Conservation (phyloP, 2,113 vertebrate species). For the Saiga tatarica region DNA sequence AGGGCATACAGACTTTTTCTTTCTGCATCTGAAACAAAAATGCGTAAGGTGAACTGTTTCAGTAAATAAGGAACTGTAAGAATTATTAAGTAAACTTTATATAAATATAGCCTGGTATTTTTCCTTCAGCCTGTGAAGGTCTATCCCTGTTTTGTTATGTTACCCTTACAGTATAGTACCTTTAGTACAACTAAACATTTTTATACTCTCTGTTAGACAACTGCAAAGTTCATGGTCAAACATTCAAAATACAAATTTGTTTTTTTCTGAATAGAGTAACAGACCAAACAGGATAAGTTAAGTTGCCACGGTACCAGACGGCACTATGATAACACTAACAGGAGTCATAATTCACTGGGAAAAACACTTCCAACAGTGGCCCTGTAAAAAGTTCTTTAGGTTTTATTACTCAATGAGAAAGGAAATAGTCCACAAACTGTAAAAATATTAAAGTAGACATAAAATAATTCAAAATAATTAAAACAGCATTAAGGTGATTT, state of each 20-base stretch:
- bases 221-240: not conserved
- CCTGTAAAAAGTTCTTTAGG: not conserved
- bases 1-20: slow-evolving; percentile 93
- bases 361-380: not conserved
- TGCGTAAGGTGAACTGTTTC: not conserved
- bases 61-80: not conserved
- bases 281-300: not conserved
- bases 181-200: not conserved
- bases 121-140: not conserved
- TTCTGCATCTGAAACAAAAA: slow-evolving; percentile 88
- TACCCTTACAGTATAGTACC: not conserved
- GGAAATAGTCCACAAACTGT: not conserved
- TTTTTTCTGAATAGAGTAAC: not conserved
- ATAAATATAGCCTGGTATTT: not conserved
- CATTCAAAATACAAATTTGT: not conserved
- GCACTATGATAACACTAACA: not conserved
- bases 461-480: not conserved
- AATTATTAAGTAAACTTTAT: not conserved
- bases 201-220: not conserved
- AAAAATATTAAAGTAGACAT: not conserved
- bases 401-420: not conserved
- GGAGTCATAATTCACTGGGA: not conserved
- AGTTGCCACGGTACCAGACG: not conserved
- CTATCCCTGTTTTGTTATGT: not conserved
- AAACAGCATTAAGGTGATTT: not conserved